Percentiles rank a stretch among this genome's conserved stretches.
Evolutionary conservation across 2,888 invertebrate genomes (phyloP).

Genomic region (Himalopsyche japonica): DNA sequence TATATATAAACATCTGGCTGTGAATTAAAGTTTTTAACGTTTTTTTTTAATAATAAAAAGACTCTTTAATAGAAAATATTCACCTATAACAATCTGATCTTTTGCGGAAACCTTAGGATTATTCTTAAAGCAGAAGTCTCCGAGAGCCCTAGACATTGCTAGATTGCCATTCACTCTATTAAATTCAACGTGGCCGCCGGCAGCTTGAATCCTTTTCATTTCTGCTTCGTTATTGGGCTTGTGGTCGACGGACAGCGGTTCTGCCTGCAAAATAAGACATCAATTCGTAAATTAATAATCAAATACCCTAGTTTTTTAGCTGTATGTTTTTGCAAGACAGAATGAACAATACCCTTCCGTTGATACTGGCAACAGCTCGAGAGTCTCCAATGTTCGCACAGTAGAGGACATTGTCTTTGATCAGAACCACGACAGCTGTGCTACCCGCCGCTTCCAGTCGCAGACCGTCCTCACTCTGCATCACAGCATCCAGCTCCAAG

Average conservation of each 20-base stretch:
- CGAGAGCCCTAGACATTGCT: slow-evolving; percentile 93
- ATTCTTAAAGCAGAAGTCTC: slow-evolving; percentile 95
- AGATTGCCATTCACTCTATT: slow-evolving; percentile 98
- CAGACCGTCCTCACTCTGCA: slow-evolving; percentile 85
- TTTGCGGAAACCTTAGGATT: slow-evolving; percentile 83
- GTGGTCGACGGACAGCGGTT: slow-evolving; percentile 86
- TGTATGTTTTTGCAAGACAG: neutral
- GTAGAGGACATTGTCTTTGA: slow-evolving; percentile 84
- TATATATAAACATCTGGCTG: too few relatives aligned
- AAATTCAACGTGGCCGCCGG: slow-evolving; percentile 96
- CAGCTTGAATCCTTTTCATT: slow-evolving; percentile 84
- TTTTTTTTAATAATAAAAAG: neutral
- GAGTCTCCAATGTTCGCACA: slow-evolving; percentile 99
- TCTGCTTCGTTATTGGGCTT: slow-evolving; percentile 92
- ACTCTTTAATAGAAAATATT: too few relatives aligned
- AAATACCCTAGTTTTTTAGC: neutral
- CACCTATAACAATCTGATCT: slow-evolving; percentile 97
- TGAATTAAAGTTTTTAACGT: neutral
- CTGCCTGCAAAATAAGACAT: slow-evolving; percentile 50
- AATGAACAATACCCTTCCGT: slow-evolving; percentile 63
- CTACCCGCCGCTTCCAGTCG: slow-evolving; percentile 94
- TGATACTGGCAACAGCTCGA: slow-evolving; percentile 86
- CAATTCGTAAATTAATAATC: neutral
- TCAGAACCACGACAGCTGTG: slow-evolving; percentile 84
- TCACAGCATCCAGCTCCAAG: slow-evolving; percentile 88